phyloP scores from a whole-genome alignment of 1,140 invertebrate genomes.

The roundworm (Caenorhabditis elegans) region WBcel235 BX284602.5:4692001-4692500 shows the following conservation, averaged over 20 bases:
- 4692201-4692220: background rate
- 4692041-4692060: background rate
- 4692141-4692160: too few species aligned
- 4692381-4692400: background rate
- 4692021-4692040: background rate
- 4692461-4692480: too few species aligned
- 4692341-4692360: background rate
- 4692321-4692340: background rate
- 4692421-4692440: background rate
- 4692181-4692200: background rate
- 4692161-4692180: background rate
- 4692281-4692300: slow-evolving; percentile 7
- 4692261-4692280: background rate
- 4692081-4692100: background rate
- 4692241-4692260: background rate
- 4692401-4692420: background rate
- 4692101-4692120: background rate
- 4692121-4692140: background rate
- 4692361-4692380: slow-evolving; percentile 15
- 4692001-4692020: slow-evolving; percentile 1
- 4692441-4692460: too few species aligned
- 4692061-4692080: background rate
- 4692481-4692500: too few species aligned
- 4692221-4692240: background rate
- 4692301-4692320: background rate